These are phyloP conservation scores for Micromys minutus DNA, from an alignment of 2,113 vertebrate genomes.

Conservation along the genomic window DNA sequence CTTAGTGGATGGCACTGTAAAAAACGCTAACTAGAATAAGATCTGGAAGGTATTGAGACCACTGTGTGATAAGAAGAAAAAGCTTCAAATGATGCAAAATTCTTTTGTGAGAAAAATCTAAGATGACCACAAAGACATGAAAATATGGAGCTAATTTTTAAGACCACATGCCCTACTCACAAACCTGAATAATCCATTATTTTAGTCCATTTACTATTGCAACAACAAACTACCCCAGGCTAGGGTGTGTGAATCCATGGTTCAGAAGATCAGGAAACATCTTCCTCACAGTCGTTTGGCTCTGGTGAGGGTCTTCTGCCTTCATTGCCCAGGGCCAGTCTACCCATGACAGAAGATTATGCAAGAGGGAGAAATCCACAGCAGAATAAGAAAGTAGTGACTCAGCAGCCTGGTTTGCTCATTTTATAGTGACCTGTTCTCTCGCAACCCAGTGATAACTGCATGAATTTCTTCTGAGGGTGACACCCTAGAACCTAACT, in stretches of 20 bases:
- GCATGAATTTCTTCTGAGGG: not conserved
- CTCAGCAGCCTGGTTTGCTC: not conserved
- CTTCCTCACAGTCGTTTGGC: not conserved
- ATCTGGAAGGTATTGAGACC: not conserved
- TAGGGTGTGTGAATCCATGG: not conserved
- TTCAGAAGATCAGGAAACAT: not conserved
- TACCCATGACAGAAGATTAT: not conserved
- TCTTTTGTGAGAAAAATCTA: not conserved
- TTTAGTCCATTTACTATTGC: not conserved
- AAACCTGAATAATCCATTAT: not conserved
- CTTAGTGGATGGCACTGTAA: not conserved
- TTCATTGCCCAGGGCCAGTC: not conserved
- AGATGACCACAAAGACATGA: not conserved
- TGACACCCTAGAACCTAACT: not conserved
- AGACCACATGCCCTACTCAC: not conserved
- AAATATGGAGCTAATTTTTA: not conserved
- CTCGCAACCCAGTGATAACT: not conserved
- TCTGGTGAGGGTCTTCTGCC: not conserved
- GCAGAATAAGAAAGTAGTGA: not conserved
- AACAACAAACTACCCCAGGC: not conserved
- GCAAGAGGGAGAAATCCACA: not conserved
- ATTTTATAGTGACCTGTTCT: not conserved
- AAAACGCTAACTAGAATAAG: conserved; percentile 48
- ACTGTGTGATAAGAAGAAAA: not conserved
- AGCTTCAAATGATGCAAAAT: not conserved